Conservation (phyloP, 2,797 vertebrate species). For the Hyperoplus immaculatus region DNA sequence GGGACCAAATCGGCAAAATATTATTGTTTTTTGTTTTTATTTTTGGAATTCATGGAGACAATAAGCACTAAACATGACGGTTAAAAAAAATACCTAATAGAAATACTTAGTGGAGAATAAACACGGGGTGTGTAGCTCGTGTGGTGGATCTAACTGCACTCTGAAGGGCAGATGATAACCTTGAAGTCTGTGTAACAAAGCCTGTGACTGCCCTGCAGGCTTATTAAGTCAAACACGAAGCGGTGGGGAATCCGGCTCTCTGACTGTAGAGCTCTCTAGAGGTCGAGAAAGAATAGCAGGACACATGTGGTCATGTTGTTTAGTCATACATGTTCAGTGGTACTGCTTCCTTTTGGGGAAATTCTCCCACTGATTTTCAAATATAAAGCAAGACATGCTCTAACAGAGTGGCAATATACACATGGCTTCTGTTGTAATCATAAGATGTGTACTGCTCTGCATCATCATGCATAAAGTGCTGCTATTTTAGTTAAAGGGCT, state of each 20-base stretch:
- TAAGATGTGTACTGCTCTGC: constrained; percentile 2
- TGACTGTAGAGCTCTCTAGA: constrained; percentile 27
- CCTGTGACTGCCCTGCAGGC: constrained; percentile 23
- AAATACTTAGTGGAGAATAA: neutral
- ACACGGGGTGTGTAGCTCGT: constrained; percentile 16
- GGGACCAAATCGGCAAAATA: neutral
- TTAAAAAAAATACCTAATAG: neutral
- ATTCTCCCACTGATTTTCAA: constrained; percentile 10
- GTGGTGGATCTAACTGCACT: constrained; percentile 10
- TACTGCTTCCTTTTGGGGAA: constrained; percentile 57
- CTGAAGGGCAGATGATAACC: constrained; percentile 39
- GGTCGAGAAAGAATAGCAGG: constrained; percentile 66
- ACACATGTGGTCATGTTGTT: constrained; percentile 53
- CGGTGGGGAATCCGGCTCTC: constrained; percentile 29
- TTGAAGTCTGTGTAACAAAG: constrained; percentile 48
- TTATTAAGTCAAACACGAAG: constrained; percentile 15
- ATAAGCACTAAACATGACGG: neutral
- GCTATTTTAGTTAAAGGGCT: neutral
- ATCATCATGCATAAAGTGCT: neutral
- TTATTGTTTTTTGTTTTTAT: neutral
- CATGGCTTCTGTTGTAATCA: neutral
- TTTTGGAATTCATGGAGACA: neutral
- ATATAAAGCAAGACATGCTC: neutral
- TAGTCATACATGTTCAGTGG: constrained; percentile 36
- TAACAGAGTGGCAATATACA: neutral